Percentiles rank a stretch among this genome's conserved stretches.
These are phyloP conservation scores for Brevimyrus niger DNA, from an alignment of 2,113 vertebrate species.

Conservation along the genomic window DNA sequence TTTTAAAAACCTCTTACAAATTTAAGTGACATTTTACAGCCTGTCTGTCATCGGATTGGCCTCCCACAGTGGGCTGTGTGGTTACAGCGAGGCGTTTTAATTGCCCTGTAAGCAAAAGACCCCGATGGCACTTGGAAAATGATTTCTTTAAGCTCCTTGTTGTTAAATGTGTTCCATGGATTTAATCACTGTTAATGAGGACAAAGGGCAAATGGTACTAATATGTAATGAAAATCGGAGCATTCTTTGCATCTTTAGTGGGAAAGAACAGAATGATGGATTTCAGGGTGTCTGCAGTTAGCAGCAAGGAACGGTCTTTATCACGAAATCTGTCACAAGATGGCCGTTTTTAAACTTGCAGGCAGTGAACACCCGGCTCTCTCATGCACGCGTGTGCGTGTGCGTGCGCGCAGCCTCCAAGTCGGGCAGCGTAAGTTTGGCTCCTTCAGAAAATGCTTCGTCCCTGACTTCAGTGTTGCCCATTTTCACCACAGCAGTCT, in stretches of 20 bases:
- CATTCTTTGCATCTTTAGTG: not conserved
- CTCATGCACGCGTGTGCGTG: not conserved
- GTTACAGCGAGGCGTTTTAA: not conserved
- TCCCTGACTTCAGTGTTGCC: not conserved
- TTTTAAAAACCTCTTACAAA: conserved; percentile 6
- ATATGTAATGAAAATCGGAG: not conserved
- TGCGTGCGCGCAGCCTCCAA: not conserved
- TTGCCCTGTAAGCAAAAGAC: not conserved
- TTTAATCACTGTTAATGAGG: not conserved
- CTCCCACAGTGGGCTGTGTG: not conserved
- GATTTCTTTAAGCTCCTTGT: not conserved
- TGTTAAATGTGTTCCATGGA: not conserved
- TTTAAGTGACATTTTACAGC: conserved; percentile 8
- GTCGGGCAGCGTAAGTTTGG: not conserved
- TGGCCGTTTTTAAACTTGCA: not conserved
- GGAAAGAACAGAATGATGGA: not conserved
- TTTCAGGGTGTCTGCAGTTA: not conserved
- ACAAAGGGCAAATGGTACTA: not conserved
- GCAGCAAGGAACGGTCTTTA: not conserved
- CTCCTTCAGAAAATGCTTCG: not conserved
- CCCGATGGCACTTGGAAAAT: not conserved
- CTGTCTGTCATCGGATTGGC: not conserved
- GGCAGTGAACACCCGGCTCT: not conserved
- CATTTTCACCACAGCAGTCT: not conserved
- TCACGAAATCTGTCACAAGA: not conserved